Base-by-base conservation (phyloP, 2,113 vertebrate genomes). In the Phalacrocorax aristotelis region DNA sequence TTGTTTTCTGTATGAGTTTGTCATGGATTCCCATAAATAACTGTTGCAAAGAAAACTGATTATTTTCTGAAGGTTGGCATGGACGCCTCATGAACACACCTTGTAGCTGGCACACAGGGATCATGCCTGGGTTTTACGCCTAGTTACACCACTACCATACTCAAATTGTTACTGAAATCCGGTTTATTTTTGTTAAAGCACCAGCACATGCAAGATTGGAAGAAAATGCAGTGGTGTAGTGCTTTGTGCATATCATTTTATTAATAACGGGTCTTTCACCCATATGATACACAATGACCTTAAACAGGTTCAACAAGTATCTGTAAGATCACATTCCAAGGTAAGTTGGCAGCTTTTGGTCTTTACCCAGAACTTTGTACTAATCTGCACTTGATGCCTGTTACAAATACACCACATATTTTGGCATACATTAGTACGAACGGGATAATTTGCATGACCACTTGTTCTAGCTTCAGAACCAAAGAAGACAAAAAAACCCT, bases 401-500 rank as follows among this genome's bases (percentile, higher is more conserved):
- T 81, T 75, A 32, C 34, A 70, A 48, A 71, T 74, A 76, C 8
- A 9, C 22, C 71, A 66, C 52, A 52, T 95, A 87, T 94, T 97
- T 93, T 89, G 76, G 52, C 72, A 81, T 91, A 77, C 82, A 94
- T 93, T 84, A 89, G 72, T 83, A 62, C 2, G n/a, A 94, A 89
- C 71, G 51, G 58, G 11, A 36, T 68, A 87, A 83, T 91, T 93
- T 95, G 58, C 85, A 69, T 80, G 79, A 76, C 71, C 38, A 51
- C 74, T 94, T 89, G n/a, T 77, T 79, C 62, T 64, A 76, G 72
- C 66, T 82, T 92, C 62, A 57, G 75, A 92, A 94, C 64, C 78
- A 80, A 18, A 60, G 62, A 87, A 64, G 75, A 80, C 60, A 90
- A 94, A 96, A 93, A 83, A 93, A 90, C 87, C 87, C 58, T 91